phyloP scores from a whole-genome alignment of 2,113 vertebrate species.

The Phaethornis superciliosus region DNA sequence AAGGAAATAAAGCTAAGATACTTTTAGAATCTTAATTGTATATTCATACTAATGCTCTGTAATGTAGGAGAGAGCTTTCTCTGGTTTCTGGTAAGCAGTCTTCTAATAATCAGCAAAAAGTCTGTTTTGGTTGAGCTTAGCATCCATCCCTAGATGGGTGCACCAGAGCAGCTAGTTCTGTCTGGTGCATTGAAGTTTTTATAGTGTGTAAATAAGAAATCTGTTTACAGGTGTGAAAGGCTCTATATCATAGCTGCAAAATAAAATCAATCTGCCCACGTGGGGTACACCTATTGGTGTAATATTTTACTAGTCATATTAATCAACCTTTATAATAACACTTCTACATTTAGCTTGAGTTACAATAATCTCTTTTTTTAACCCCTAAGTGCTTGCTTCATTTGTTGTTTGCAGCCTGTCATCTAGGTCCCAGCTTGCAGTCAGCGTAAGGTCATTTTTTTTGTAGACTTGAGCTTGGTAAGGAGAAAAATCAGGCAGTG shows the following conservation, averaged over 20 bases:
- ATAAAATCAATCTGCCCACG: not conserved
- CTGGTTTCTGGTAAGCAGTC: not conserved
- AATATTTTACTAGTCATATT: not conserved
- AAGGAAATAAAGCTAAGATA: not conserved
- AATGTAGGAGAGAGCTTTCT: not conserved
- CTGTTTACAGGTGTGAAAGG: not conserved
- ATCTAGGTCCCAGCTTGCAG: not conserved
- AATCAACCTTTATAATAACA: not conserved
- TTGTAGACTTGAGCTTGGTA: not conserved
- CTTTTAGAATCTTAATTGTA: not conserved
- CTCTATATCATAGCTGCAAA: not conserved
- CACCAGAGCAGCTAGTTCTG: not conserved
- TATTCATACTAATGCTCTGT: not conserved
- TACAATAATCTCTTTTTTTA: not conserved
- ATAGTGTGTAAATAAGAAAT: not conserved
- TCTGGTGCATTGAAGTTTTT: not conserved
- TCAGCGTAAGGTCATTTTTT: not conserved
- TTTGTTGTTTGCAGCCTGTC: not conserved
- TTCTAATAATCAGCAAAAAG: not conserved
- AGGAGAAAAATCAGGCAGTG: not conserved
- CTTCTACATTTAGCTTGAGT: not conserved
- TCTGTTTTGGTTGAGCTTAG: not conserved
- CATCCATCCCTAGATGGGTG: not conserved
- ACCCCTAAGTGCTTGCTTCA: not conserved
- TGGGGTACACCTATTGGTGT: not conserved